phyloP scores from a whole-genome alignment of 2,888 invertebrate genomes.

The Hymenopus coronatus region DNA sequence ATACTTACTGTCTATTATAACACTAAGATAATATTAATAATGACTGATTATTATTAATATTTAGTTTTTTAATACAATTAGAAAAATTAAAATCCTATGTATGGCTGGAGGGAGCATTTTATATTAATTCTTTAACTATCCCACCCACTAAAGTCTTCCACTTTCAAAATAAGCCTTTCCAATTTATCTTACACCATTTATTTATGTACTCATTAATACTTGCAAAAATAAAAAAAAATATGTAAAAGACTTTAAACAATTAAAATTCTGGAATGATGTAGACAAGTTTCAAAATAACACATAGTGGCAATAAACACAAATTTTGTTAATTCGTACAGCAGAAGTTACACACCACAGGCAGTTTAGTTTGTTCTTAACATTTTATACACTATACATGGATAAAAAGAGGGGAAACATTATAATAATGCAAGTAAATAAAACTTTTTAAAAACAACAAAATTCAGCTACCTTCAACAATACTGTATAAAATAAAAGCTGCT shows the following conservation, averaged over 20 bases:
- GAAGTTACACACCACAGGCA: not conserved
- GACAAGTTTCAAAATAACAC: not conserved
- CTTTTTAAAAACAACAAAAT: not conserved
- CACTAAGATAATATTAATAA: not conserved
- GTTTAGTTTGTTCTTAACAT: not conserved
- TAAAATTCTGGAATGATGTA: not conserved
- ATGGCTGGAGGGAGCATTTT: slow-evolving; percentile 29
- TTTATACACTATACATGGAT: not conserved
- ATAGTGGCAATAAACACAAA: not conserved
- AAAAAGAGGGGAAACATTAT: not conserved
- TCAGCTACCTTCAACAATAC: not conserved
- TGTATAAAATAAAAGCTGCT: not conserved
- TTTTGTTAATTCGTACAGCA: not conserved
- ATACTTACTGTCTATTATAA: slow-evolving; percentile 8
- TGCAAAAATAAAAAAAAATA: not conserved
- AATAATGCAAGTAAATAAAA: not conserved
- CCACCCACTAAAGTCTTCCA: not conserved
- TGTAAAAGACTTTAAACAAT: not conserved
- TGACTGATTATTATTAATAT: slow-evolving; percentile 7
- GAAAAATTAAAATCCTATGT: slow-evolving; percentile 31
- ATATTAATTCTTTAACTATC: not conserved
- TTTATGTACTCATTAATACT: slow-evolving; percentile 1
- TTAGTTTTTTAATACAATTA: slow-evolving; percentile 24
- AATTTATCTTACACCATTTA: slow-evolving; percentile 7
- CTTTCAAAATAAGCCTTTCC: slow-evolving; percentile 13